These are phyloP conservation scores for Danio rerio DNA, from an alignment of 2,113 vertebrate species.

Conservation along the genomic window GRCz12tu NC_133194.1:11709501-11710000, in stretches of 20 bases:
- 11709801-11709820: constrained; percentile 38
- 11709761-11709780: constrained; percentile 66
- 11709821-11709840: constrained; percentile 41
- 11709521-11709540: constrained; percentile 89
- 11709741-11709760: constrained; percentile 82
- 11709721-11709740: constrained; percentile 84
- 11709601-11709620: constrained; percentile 85
- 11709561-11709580: constrained; percentile 73
- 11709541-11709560: constrained; percentile 81
- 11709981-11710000: too few species aligned
- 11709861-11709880: too few species aligned
- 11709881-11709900: too few species aligned
- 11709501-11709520: constrained; percentile 86
- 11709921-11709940: too few species aligned
- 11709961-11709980: too few species aligned
- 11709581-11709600: constrained; percentile 72
- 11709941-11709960: too few species aligned
- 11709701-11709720: constrained; percentile 80
- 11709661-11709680: constrained; percentile 79
- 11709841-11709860: not conserved
- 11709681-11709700: constrained; percentile 71
- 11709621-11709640: constrained; percentile 83
- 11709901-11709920: too few species aligned
- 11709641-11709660: constrained; percentile 87
- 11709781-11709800: constrained; percentile 51